Evolutionary conservation across 1,140 invertebrate genomes (phyloP), one percentile per base, ranked within the genome.

Genomic region (Periplaneta americana): DNA sequence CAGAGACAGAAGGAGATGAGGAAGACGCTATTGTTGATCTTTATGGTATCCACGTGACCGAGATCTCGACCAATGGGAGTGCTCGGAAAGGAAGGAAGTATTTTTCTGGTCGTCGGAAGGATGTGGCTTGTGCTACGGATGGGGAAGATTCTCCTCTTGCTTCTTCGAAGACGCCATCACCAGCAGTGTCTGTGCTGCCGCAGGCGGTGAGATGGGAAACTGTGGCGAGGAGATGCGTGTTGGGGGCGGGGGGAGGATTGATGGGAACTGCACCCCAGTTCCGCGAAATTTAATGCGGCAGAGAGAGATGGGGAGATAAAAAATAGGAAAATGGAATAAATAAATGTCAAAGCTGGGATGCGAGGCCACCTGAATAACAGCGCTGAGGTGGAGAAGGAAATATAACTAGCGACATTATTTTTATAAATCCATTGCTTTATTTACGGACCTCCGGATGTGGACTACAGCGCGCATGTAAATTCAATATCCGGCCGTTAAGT

Each of bases 41-140:
- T 66, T 66, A 66, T 66, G 48, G 48, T 11, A 66, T 66, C 48
- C 48, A 66, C 48, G 48, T 66, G 48, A 66, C 48, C 28, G 6
- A 28, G 48, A 66, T 28, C n/a, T 66, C 48, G 48, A 66, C 48
- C 48, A 66, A 66, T 66, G 13, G 48, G 6, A 66, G 22, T n/a
- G 48, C 48, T 66, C 1, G 35, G 75, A 77, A 36, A 77, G 75
- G 75, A 77, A 77, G 75, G 75, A 77, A 77, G 35, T 77, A 77
- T 77, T 77, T 66, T 66, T 66, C 48, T 77, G 75, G 75, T 34
- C 35, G 33, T 77, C 75, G 75, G 75, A 77, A 77, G 75, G 75
- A 77, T 77, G 75, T 77, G 75, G 75, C 75, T 77, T 77, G 75
- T 77, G 75, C 35, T 34, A 77, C 75, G 35, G 35, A 36, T 77